Evolutionary conservation across 2,113 vertebrate genomes (phyloP).

Genomic region (Manacus vitellinus): DNA sequence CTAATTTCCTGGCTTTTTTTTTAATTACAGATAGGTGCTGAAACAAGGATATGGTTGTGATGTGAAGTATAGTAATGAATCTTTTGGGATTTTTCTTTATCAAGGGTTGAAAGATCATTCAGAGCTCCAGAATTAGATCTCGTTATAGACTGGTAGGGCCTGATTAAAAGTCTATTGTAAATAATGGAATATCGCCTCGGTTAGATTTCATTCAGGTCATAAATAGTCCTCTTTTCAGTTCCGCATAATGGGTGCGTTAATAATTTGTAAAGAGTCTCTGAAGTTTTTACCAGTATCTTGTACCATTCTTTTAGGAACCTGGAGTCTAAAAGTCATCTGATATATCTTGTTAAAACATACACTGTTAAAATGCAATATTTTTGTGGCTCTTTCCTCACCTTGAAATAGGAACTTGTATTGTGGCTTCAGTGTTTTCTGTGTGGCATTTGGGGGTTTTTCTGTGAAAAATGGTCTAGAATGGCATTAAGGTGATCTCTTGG

Average conservation of each 20-base stretch:
- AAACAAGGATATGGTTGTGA: neutral
- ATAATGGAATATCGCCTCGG: neutral
- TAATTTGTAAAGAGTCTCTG: neutral
- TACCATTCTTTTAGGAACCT: neutral
- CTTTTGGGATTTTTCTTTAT: neutral
- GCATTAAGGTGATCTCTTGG: neutral
- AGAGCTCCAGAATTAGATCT: neutral
- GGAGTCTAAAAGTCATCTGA: neutral
- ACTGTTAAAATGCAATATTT: neutral
- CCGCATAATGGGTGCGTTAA: neutral
- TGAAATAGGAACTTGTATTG: neutral
- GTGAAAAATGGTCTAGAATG: neutral
- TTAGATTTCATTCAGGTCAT: neutral
- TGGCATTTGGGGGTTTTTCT: neutral
- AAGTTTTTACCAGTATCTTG: neutral
- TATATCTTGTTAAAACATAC: neutral
- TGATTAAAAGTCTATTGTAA: neutral
- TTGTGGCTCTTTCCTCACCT: neutral
- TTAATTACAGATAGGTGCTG: neutral
- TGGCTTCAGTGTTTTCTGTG: neutral
- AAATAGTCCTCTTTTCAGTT: neutral
- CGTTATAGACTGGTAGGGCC: neutral
- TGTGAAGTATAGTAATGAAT: neutral
- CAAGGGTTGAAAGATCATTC: neutral
- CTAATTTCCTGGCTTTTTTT: neutral